Percentiles rank a stretch among this genome's conserved stretches.
Conservation (phyloP, 2,888 invertebrate species). For the Pterobdella sp. region DNA sequence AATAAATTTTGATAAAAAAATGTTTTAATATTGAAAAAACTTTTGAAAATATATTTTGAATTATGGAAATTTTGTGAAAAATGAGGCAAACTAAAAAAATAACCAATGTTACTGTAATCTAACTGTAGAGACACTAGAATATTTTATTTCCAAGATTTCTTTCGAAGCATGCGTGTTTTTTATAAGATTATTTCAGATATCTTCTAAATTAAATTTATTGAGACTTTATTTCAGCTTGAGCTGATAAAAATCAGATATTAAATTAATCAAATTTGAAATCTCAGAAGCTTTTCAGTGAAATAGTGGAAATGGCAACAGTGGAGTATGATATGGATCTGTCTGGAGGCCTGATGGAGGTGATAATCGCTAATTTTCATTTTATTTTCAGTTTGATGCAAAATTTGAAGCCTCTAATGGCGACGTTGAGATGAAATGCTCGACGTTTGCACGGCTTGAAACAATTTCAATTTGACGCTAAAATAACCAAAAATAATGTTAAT, state of each 20-base stretch:
- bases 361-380: conserved; percentile 41
- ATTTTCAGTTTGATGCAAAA: background rate
- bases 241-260: background rate
- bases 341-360: conserved; percentile 78
- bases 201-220: background rate
- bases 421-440: background rate
- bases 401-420: conserved; percentile 3
- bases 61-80: no score
- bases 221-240: background rate
- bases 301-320: conserved; percentile 27
- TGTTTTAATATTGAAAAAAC: background rate
- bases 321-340: conserved; percentile 66
- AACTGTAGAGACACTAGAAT: background rate
- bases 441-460: no score
- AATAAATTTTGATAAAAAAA: no score
- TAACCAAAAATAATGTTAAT: no score
- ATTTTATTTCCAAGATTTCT: background rate
- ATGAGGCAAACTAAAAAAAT: background rate
- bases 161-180: conserved; percentile 1
- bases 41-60: no score
- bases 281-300: background rate
- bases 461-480: no score
- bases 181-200: background rate
- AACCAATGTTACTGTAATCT: conserved; percentile 6
- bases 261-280: background rate